Evolutionary conservation across 2,113 vertebrate genomes (phyloP), one percentile per base, ranked within the genome.

Genomic region (Eclectus roratus): DNA sequence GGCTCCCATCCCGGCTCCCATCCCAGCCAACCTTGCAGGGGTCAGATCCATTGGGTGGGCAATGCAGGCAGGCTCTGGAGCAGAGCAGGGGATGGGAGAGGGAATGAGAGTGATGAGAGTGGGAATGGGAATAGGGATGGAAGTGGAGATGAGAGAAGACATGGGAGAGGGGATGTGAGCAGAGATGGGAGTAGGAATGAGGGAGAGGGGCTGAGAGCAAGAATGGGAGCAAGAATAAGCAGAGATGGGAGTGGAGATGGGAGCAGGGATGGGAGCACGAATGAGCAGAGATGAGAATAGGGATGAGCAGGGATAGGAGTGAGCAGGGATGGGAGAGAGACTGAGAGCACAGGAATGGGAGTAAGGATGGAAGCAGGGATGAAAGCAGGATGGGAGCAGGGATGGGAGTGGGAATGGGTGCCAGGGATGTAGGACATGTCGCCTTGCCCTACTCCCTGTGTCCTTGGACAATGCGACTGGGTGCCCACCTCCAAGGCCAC

Each of bases 401-500:
- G 44, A 68, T 41, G 43, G 25, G 64, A 78, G 31, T 25, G 58
- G 33, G 17, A 43, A 20, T 5, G 3, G 23, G 15, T 20, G 66
- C 13, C 37, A 31, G 52, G 37, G 24, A 27, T 56, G 16, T 5
- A 25, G 41, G 47, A 19, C 53, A 33, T 13, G 20, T 27, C 5
- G 2, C 14, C 13, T n/a, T 72, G 28, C 39, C 33, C 14, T 52
- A 9, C 31, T 72, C 9, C 44, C 28, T 4, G 0, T 19, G 16
- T 76, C 47, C 50, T 28, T 0, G 0, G 53, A 29, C 25, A 89
- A 17, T 0, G 0, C 18, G 9, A 37, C 52, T 49, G 49, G 3
- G 24, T 52, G 12, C 29, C 2, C 0, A 1, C 58, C 18, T 65
- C 44, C 52, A 23, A 53, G 5, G 18, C 46, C 63, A 39, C 37